Evolutionary conservation across 2,113 vertebrate genomes (phyloP).

Genomic region (Stictonetta naevosa): DNA sequence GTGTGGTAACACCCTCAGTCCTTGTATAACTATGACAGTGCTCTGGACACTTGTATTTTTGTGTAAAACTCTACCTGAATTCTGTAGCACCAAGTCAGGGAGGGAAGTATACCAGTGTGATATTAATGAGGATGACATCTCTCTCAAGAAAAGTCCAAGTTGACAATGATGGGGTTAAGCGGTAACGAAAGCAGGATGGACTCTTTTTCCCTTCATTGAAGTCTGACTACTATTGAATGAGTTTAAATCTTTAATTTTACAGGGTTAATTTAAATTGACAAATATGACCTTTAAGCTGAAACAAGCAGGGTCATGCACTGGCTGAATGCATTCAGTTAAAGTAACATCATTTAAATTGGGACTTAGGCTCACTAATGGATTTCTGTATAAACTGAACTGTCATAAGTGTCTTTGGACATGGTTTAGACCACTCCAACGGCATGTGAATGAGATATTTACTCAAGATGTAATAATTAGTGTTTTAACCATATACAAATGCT

Average conservation of each 20-base stretch:
- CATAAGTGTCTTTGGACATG: not conserved
- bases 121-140: not conserved
- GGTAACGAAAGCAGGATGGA: not conserved
- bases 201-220: not conserved
- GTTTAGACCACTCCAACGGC: not conserved
- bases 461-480: not conserved
- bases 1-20: not conserved
- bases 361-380: not conserved
- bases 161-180: not conserved
- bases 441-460: not conserved
- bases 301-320: not conserved
- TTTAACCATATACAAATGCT: not conserved
- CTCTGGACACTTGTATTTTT: not conserved
- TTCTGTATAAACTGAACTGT: not conserved
- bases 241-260: constrained; percentile 31
- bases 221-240: constrained; percentile 30
- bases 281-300: constrained; percentile 34
- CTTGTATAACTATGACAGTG: not conserved
- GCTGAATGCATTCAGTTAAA: not conserved
- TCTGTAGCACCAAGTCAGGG: not conserved
- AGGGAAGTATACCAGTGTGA: not conserved
- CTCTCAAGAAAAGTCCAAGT: not conserved
- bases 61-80: not conserved
- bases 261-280: constrained; percentile 53
- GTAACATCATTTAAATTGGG: not conserved